Evolutionary conservation across 2,888 invertebrate species (phyloP), one percentile per base, ranked within the genome.

Genomic region (Lasioglossum malachurum): DNA sequence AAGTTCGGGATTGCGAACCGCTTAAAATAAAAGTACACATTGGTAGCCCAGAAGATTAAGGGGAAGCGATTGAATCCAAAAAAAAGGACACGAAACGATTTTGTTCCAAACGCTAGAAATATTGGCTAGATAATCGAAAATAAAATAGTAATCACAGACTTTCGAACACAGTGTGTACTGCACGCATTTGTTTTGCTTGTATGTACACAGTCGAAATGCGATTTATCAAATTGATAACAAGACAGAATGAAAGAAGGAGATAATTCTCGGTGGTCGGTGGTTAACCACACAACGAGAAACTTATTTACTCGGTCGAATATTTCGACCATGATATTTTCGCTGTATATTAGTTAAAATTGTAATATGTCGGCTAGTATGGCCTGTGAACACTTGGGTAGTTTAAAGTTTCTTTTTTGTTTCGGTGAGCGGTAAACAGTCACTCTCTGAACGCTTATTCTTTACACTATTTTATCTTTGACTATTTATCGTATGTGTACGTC

Each of bases 371-470:
- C 84, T 91, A 89, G 75, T 79, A 84, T 90, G 91, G 91, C 90
- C 87, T 90, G 86, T 91, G 91, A 91, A 91, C 91, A 91, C 91
- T 91, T 91, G 91, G 91, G 91, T 88, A 91, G 88, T 90, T 91
- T 91, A 88, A 90, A 91, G 87, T 77, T 87, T 86, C 69, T 71
- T 71, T 71, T 71, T 71, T 71, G 41, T 71, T 80, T 83, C 75
- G 81, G 80, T 77, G 90, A 86, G 88, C 82, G 76, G 79, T 78
- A 74, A 77, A 85, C 78, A 73, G 80, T 88, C 82, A 86, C 87
- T 85, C 87, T 85, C 88, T 88, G 84, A 84, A 87, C 83, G 84
- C 83, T 90, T 90, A 89, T 77, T 46, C 41, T 87, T 84, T 87
- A 75, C 80, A 88, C 80, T 87, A 80, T 79, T 73, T 67, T 71